Evolutionary conservation across 1,140 invertebrate genomes (phyloP).

Genomic region (Venustaconcha ellipsiformis): DNA sequence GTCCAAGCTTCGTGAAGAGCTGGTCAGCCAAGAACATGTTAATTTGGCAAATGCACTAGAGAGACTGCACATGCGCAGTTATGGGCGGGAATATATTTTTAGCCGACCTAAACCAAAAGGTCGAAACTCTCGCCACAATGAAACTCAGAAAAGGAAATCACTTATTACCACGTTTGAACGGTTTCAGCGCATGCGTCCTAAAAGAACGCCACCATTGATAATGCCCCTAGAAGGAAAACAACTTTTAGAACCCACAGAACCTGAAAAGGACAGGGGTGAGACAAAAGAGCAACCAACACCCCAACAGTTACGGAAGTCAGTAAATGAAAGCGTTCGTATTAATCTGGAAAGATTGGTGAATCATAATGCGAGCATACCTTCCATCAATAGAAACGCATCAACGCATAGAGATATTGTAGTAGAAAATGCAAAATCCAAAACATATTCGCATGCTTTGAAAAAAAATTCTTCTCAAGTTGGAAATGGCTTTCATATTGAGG

Average conservation of each 20-base stretch:
- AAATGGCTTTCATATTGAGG: no score
- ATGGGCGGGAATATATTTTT: conserved; percentile 9
- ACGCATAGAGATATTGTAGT: no score
- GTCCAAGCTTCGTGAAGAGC: conserved; percentile 49
- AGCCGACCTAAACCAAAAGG: conserved; percentile 10
- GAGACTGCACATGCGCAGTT: conserved; percentile 44
- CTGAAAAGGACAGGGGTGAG: neutral
- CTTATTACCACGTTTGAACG: conserved; percentile 55
- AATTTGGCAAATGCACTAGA: conserved; percentile 57
- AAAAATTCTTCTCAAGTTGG: no score
- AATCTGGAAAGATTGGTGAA: conserved; percentile 49
- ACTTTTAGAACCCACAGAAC: conserved; percentile 36
- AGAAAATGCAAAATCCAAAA: no score
- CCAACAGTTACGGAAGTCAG: neutral
- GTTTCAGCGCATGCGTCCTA: conserved; percentile 54
- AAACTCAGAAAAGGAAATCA: conserved; percentile 14
- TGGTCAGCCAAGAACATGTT: conserved; percentile 53
- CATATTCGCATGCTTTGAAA: no score
- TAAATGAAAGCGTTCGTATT: conserved; percentile 47
- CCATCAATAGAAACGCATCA: no score
- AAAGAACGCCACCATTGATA: conserved; percentile 43
- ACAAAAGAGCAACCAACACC: conserved; percentile 1
- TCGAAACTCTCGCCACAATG: conserved; percentile 1
- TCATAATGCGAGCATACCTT: neutral
- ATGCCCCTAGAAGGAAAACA: conserved; percentile 56